phyloP scores from a whole-genome alignment of 2,888 invertebrate genomes.

The Hypomecis punctinalis region DNA sequence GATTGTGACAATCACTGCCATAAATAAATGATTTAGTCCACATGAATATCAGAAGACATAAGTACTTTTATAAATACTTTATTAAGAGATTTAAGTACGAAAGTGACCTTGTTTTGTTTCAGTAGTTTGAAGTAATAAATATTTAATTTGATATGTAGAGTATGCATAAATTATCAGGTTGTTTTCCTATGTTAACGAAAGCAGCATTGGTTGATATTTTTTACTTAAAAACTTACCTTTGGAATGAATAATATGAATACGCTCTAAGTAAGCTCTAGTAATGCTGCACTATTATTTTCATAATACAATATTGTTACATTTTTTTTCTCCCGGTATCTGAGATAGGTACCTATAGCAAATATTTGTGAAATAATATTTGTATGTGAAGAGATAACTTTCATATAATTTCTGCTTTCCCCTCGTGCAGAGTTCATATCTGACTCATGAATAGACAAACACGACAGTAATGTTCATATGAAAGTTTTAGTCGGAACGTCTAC shows the following conservation, averaged over 20 bases:
- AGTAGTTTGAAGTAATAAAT: too few species aligned
- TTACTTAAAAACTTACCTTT: too few species aligned
- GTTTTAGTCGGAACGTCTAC: constrained; percentile 32
- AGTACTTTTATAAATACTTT: background rate
- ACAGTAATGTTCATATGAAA: constrained; percentile 44
- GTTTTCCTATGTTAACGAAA: too few species aligned
- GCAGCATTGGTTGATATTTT: too few species aligned
- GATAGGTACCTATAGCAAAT: background rate
- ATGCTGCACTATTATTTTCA: too few species aligned
- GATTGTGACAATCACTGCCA: constrained; percentile 36
- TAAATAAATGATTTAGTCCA: background rate
- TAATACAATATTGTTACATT: too few species aligned
- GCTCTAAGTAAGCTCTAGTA: too few species aligned
- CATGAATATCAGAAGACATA: background rate
- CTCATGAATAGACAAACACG: constrained; percentile 25
- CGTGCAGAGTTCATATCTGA: constrained; percentile 16
- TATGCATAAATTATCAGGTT: too few species aligned
- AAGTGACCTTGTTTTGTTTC: too few species aligned
- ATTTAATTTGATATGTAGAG: too few species aligned
- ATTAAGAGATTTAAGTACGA: background rate
- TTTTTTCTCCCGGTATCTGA: too few species aligned
- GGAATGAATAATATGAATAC: too few species aligned
- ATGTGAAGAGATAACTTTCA: constrained; percentile 7
- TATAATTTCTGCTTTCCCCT: constrained; percentile 19
- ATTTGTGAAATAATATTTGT: constrained; percentile 5